phyloP scores from a whole-genome alignment of 2,113 vertebrate genomes.

The Nothoprocta perdicaria region DNA sequence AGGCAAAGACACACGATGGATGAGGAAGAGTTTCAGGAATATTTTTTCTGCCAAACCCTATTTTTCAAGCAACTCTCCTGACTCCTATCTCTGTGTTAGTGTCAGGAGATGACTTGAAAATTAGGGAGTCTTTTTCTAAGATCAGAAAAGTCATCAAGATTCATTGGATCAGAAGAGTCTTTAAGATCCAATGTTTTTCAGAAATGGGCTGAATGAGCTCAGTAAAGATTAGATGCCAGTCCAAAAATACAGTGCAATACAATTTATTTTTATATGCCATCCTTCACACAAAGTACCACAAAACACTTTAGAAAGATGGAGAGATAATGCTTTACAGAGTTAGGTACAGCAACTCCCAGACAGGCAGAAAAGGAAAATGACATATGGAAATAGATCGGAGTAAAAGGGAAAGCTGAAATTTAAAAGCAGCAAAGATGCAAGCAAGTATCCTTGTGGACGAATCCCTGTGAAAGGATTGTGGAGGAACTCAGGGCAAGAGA shows the following conservation, averaged over 20 bases:
- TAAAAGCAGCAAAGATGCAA: slow-evolving; percentile 70
- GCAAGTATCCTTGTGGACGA: slow-evolving; percentile 56
- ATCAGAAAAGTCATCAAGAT: slow-evolving; percentile 72
- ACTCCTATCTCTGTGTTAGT: slow-evolving; percentile 59
- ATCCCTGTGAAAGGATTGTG: neutral
- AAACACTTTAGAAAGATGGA: slow-evolving; percentile 76
- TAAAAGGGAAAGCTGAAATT: slow-evolving; percentile 63
- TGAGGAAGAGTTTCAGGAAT: slow-evolving; percentile 12
- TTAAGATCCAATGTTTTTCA: slow-evolving; percentile 72
- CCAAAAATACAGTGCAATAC: slow-evolving; percentile 75
- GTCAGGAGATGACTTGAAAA: slow-evolving; percentile 71
- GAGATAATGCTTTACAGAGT: slow-evolving; percentile 75
- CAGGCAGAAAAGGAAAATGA: slow-evolving; percentile 75
- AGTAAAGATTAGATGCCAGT: slow-evolving; percentile 73
- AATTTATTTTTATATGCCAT: slow-evolving; percentile 78
- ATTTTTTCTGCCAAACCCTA: slow-evolving; percentile 33
- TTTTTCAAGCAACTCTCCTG: slow-evolving; percentile 55
- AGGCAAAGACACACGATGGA: slow-evolving; percentile 5
- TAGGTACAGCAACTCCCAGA: slow-evolving; percentile 70
- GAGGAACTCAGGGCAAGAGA: slow-evolving; percentile 27
- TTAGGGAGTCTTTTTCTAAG: slow-evolving; percentile 68
- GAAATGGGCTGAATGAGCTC: slow-evolving; percentile 71
- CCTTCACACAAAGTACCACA: slow-evolving; percentile 74
- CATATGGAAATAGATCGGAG: slow-evolving; percentile 69
- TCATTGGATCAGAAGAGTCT: slow-evolving; percentile 72